phyloP scores from a whole-genome alignment of 2,113 vertebrate species.

The Formicarius rufipectus region DNA sequence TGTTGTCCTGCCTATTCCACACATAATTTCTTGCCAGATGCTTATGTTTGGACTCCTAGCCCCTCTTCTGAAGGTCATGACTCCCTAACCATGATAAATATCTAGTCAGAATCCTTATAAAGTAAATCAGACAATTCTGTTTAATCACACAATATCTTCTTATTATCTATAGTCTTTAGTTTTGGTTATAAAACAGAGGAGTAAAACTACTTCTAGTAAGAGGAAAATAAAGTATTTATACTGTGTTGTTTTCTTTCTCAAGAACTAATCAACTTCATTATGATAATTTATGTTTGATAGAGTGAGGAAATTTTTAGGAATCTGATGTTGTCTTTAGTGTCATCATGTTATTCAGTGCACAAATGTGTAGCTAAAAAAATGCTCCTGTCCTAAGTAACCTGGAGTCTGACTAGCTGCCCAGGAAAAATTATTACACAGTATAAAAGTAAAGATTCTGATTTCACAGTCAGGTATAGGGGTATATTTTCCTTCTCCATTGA shows the following conservation, averaged over 20 bases:
- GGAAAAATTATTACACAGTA: neutral
- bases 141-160: neutral
- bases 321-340: neutral
- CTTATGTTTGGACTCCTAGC: neutral
- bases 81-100: neutral
- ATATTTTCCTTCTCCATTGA: neutral
- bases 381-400: neutral
- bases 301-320: neutral
- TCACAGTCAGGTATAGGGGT: neutral
- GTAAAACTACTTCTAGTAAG: neutral
- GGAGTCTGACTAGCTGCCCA: neutral
- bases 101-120: neutral
- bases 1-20: neutral
- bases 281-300: neutral
- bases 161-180: neutral
- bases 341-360: neutral
- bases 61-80: neutral
- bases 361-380: neutral
- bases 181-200: neutral
- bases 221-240: neutral
- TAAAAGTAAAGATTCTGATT: neutral
- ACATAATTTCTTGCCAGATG: neutral
- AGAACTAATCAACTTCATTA: neutral
- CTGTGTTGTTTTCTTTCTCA: neutral
- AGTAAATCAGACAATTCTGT: neutral